A percentile compares a stretch with the other conserved stretches of the same genome.
Conservation (phyloP, 2,113 vertebrate genomes). For the Albula glossodonta region DNA sequence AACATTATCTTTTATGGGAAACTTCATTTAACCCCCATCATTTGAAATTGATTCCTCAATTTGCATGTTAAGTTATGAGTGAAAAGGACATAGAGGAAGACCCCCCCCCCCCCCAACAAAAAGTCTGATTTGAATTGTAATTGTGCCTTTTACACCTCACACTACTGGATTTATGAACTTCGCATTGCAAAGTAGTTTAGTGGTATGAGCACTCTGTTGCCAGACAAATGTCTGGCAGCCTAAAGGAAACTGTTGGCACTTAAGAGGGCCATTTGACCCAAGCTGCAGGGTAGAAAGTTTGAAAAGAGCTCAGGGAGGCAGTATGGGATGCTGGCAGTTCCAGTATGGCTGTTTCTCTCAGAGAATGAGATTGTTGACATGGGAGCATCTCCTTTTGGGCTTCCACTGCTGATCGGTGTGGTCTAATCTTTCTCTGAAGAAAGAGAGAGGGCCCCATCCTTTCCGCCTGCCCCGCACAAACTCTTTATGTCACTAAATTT, state of each 20-base stretch:
- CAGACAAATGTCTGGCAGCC: constrained; percentile 32
- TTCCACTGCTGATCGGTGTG: constrained; percentile 36
- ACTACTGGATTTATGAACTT: constrained; percentile 3
- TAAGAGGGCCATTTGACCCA: neutral
- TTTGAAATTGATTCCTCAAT: neutral
- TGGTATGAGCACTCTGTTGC: neutral
- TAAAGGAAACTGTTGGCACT: neutral
- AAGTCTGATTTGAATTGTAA: constrained; percentile 22
- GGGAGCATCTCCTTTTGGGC: constrained; percentile 21
- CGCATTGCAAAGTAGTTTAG: neutral
- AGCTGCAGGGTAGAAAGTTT: neutral
- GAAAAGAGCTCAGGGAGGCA: neutral
- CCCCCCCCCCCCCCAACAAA: neutral
- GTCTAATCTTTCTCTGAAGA: constrained; percentile 27
- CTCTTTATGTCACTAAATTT: constrained; percentile 44
- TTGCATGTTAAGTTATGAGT: neutral
- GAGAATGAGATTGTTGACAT: constrained; percentile 20
- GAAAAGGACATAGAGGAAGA: neutral
- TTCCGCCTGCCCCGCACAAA: constrained; percentile 16
- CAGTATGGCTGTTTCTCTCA: constrained; percentile 9
- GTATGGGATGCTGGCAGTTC: neutral
- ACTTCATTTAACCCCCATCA: neutral
- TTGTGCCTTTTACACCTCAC: constrained; percentile 43
- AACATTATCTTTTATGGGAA: neutral
- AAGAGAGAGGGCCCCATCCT: constrained; percentile 16